phyloP scores from a whole-genome alignment of 1,140 invertebrate species.

The Heliothis subflexa region DNA sequence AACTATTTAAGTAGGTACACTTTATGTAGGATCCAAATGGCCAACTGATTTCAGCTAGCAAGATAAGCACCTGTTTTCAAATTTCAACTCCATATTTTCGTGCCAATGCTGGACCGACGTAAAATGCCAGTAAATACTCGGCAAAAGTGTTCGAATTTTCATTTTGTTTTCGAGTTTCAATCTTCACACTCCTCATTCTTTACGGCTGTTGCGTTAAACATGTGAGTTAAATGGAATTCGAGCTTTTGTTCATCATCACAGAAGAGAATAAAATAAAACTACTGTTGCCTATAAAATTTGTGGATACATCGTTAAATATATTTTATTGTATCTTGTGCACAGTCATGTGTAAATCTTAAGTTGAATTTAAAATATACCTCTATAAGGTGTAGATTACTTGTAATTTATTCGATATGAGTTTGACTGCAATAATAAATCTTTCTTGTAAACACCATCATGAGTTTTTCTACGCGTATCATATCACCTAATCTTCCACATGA shows the following conservation, averaged over 20 bases:
- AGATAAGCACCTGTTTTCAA: slow-evolving; percentile 12
- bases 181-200: slow-evolving; percentile 35
- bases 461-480: too few relatives aligned
- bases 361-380: too few relatives aligned
- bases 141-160: slow-evolving; percentile 27
- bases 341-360: too few relatives aligned
- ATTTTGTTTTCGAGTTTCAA: slow-evolving; percentile 38
- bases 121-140: slow-evolving; percentile 21
- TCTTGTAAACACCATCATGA: too few relatives aligned
- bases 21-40: too few relatives aligned
- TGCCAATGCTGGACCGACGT: not conserved
- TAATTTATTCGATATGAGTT: too few relatives aligned
- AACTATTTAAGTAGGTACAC: too few relatives aligned
- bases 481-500: too few relatives aligned
- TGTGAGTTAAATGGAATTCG: slow-evolving; percentile 27
- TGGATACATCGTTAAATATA: too few relatives aligned
- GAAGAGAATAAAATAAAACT: not conserved
- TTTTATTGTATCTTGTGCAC: too few relatives aligned
- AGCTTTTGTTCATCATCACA: slow-evolving; percentile 1
- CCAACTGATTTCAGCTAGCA: slow-evolving; percentile 13
- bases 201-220: slow-evolving; percentile 26
- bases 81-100: slow-evolving; percentile 6
- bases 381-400: too few relatives aligned
- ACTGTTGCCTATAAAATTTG: not conserved
- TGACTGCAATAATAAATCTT: too few relatives aligned